Evolutionary conservation across 1,140 invertebrate species (phyloP).

Genomic region (Drosophila virilis): DNA sequence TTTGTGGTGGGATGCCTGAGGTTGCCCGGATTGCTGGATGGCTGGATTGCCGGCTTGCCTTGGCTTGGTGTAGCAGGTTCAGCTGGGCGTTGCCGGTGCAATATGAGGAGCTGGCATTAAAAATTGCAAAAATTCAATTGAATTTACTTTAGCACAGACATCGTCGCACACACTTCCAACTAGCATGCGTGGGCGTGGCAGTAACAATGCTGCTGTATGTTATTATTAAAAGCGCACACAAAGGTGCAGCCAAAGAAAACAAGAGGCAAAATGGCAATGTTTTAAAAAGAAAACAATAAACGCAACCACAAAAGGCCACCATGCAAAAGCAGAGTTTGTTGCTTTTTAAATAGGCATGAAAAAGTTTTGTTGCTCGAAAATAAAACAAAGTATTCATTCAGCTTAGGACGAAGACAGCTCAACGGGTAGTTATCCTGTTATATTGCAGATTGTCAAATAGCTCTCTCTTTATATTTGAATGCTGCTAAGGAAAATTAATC

Average conservation of each 20-base stretch:
- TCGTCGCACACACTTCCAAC: constrained; percentile 37
- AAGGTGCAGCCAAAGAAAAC: constrained; percentile 77
- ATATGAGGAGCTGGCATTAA: constrained; percentile 77
- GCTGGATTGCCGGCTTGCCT: constrained; percentile 21
- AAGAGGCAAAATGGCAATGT: constrained; percentile 51
- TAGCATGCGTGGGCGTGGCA: constrained; percentile 52
- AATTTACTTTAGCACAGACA: constrained; percentile 77
- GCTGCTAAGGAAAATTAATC: no score
- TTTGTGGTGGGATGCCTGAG: constrained; percentile 47
- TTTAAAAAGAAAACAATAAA: constrained; percentile 58
- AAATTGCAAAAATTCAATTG: constrained; percentile 78
- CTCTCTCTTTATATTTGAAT: no score
- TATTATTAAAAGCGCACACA: constrained; percentile 75
- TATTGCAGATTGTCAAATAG: no score
- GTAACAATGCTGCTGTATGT: constrained; percentile 63
- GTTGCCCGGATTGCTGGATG: constrained; percentile 40
- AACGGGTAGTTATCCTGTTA: constrained; percentile 11
- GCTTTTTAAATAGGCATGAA: constrained; percentile 63
- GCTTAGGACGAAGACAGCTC: neutral
- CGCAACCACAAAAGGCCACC: constrained; percentile 74
- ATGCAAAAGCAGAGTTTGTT: constrained; percentile 61
- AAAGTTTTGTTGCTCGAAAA: constrained; percentile 46
- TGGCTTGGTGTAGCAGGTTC: constrained; percentile 7
- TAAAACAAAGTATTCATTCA: constrained; percentile 19
- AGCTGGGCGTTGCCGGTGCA: constrained; percentile 64